Percentiles rank a stretch among this genome's conserved stretches.
Evolutionary conservation across 2,113 vertebrate species (phyloP).

Genomic region (Lepus timidus): DNA sequence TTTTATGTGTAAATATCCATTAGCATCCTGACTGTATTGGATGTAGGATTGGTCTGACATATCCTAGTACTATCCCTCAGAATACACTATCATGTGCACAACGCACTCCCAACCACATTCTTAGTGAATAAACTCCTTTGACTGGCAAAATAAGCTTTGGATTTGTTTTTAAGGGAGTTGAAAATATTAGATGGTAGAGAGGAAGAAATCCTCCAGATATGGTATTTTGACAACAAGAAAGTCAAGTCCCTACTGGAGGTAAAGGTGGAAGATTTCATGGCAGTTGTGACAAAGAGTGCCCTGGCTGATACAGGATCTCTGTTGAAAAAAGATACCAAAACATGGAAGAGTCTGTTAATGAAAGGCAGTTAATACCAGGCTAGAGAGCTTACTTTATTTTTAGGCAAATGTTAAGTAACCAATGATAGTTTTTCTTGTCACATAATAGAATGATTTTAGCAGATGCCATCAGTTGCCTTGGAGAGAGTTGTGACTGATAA

Average conservation of each 20-base stretch:
- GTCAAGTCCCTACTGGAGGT: too few species aligned
- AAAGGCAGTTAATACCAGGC: background rate
- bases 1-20: background rate
- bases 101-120: background rate
- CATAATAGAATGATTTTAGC: background rate
- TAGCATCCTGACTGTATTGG: background rate
- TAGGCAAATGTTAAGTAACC: background rate
- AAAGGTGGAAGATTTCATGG: accelerated
- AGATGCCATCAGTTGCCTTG: background rate
- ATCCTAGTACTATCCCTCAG: background rate
- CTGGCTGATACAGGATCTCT: background rate
- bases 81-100: background rate
- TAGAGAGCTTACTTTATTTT: background rate
- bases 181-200: background rate
- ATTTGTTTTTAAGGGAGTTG: background rate
- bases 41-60: background rate
- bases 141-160: background rate
- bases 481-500: background rate
- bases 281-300: background rate
- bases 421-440: background rate
- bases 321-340: background rate
- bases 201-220: background rate
- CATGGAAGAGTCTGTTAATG: background rate
- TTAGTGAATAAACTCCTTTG: background rate
- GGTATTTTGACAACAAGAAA: background rate